phyloP scores from a whole-genome alignment of 1,140 invertebrate genomes.

The Helicorthomorpha holstii region DNA sequence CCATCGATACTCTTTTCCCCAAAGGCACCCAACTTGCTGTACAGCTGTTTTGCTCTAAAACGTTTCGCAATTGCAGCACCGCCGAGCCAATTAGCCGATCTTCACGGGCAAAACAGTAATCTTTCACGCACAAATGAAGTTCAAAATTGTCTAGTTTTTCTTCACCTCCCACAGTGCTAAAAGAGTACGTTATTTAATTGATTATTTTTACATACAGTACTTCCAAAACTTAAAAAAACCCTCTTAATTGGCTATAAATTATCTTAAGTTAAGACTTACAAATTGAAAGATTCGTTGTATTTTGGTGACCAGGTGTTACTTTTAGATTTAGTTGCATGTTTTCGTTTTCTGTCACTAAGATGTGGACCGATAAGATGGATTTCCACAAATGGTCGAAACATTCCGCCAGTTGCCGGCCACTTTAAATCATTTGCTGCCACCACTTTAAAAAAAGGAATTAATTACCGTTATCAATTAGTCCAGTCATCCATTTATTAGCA shows the following conservation, averaged over 20 bases:
- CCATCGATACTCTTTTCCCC: slow-evolving; percentile 90
- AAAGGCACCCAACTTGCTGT: slow-evolving; percentile 91
- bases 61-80: slow-evolving; percentile 89
- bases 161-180: slow-evolving; percentile 90
- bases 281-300: slow-evolving; percentile 98
- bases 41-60: slow-evolving; percentile 90
- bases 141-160: slow-evolving; percentile 92
- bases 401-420: slow-evolving; percentile 82
- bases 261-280: slow-evolving; percentile 69
- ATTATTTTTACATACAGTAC: slow-evolving; percentile 1
- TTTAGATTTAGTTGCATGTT: slow-evolving; percentile 96
- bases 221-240: slow-evolving; percentile 1
- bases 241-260: too few relatives aligned
- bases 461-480: too few relatives aligned
- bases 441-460: slow-evolving; percentile 52
- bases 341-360: slow-evolving; percentile 91
- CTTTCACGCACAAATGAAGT: slow-evolving; percentile 94
- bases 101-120: slow-evolving; percentile 96
- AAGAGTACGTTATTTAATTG: not conserved
- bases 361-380: slow-evolving; percentile 96
- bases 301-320: slow-evolving; percentile 97
- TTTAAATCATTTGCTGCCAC: slow-evolving; percentile 96
- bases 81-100: slow-evolving; percentile 93
- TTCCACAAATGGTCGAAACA: slow-evolving; percentile 98
- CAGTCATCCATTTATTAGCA: too few relatives aligned